Evolutionary conservation across 2,113 vertebrate species (phyloP), one percentile per base, ranked within the genome.

Genomic region (Petromus typicus): DNA sequence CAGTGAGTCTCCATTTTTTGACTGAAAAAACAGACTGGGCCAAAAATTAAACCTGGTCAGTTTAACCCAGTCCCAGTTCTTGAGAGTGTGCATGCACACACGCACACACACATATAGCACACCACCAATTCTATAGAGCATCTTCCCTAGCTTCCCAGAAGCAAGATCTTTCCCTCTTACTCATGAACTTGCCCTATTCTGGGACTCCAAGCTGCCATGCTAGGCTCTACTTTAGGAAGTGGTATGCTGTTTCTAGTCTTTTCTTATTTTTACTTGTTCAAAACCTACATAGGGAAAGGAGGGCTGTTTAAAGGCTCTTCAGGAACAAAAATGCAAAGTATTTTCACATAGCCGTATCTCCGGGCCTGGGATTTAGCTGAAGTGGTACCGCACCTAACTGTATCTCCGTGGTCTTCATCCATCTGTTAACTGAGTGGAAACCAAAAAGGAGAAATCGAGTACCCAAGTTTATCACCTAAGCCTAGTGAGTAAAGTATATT

Each of bases 321-420:
- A 51, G 34, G 92, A 81, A 59, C 48, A 34, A 63, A 83, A 90
- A 69, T 3, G 45, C 0, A n/a, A 89, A 75, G 63, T 5, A 51
- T 80, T 71, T 81, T 57, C 30, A 27, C 23, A 7, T 89, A 83
- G 93, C 63, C 91, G 79, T 80, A 51, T 78, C 25, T 67, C 54
- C 75, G 5, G n/a, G n/a, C n/a, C n/a, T n/a, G n/a, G n/a, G n/a
- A n/a, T n/a, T n/a, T n/a, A n/a, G n/a, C n/a, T n/a, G n/a, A n/a
- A n/a, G n/a, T n/a, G n/a, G n/a, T n/a, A n/a, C n/a, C n/a, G 57
- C 30, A 27, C 23, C 9, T 89, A 83, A 94, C 63, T 93, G 79
- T 81, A 51, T 78, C 25, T 69, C 54, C 75, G 5, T 51, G 48
- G 48, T 92, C 32, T 85, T 4, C 6, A 32, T 91, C 64, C 71